These are phyloP conservation scores for Rhodinocichla rosea DNA, from an alignment of 2,113 vertebrate genomes.

Conservation along the genomic window DNA sequence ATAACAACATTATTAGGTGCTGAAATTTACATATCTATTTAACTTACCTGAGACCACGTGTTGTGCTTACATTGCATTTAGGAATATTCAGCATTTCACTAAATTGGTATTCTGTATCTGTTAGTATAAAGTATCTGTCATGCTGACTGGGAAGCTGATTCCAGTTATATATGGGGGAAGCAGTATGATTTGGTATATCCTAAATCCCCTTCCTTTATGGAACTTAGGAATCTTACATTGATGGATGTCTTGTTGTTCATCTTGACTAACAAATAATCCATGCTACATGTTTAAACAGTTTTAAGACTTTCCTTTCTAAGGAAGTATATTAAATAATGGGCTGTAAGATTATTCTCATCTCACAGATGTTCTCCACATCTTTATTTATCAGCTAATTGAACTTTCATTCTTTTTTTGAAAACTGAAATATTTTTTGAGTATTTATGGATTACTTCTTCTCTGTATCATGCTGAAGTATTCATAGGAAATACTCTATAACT, in stretches of 20 bases:
- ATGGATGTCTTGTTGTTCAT: not conserved
- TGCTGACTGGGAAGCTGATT: not conserved
- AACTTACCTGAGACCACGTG: rapidly evolving
- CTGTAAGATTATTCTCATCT: not conserved
- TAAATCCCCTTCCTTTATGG: not conserved
- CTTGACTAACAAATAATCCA: not conserved
- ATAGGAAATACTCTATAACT: not conserved
- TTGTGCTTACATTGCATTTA: not conserved
- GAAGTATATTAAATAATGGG: not conserved
- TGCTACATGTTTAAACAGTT: not conserved
- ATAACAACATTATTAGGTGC: not conserved
- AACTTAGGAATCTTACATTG: not conserved
- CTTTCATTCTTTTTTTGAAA: not conserved
- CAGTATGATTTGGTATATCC: not conserved
- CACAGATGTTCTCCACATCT: not conserved
- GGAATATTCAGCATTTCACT: not conserved
- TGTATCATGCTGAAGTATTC: not conserved
- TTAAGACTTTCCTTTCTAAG: not conserved
- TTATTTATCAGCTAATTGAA: not conserved
- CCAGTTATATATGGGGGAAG: not conserved
- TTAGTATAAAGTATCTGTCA: not conserved
- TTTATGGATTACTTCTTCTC: not conserved
- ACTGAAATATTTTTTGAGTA: not conserved
- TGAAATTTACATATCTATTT: not conserved
- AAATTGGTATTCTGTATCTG: not conserved